Evolutionary conservation across 2,113 vertebrate genomes (phyloP), one percentile per base, ranked within the genome.

Genomic region (Vulpes lagopus): DNA sequence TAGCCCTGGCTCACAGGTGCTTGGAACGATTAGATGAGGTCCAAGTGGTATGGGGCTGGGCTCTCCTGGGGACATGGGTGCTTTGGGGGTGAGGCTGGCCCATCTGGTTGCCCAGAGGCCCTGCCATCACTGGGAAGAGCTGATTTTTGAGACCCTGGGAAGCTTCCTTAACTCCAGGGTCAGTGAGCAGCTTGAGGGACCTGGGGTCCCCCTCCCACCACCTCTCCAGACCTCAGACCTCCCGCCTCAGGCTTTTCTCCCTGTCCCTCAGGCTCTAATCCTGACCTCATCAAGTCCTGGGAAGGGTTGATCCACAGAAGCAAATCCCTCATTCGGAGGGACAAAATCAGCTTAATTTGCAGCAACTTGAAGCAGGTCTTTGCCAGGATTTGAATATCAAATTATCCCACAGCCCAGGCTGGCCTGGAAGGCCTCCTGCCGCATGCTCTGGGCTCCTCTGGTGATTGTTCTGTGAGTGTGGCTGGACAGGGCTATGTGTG

Each of bases 261-360:
- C 98, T 76, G 89, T 97, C 98, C 98, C 98, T 98, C 98, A 90
- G n/a, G 97, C 98, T 90, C 96, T 99, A 99, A 99, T 99, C 99
- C 99, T 98, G 98, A 99, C 98, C 98, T 99, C 99, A 99, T 99
- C 99, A 99, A 98, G 98, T 98, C 98, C 96, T 94, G 96, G 98
- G 98, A 98, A 99, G 98, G 98, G 98, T 98, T 99, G 99, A 99
- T 99, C 99, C 98, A 98, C 98, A 97, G 98, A 97, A 99, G 98
- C 99, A 99, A 99, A 99, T 99, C 99, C 98, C 98, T 99, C 98
- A 98, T 99, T 99, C 98, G 43, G 91, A 97, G 98, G 98, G 98
- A 98, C 98, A 98, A 99, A 99, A 99, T 99, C 99, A 99, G 98
- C 98, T 99, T 99, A 99, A 99, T 99, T 99, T 99, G 98, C 98